Evolutionary conservation across 2,888 invertebrate species (phyloP).

Genomic region (Nebria brevicollis): DNA sequence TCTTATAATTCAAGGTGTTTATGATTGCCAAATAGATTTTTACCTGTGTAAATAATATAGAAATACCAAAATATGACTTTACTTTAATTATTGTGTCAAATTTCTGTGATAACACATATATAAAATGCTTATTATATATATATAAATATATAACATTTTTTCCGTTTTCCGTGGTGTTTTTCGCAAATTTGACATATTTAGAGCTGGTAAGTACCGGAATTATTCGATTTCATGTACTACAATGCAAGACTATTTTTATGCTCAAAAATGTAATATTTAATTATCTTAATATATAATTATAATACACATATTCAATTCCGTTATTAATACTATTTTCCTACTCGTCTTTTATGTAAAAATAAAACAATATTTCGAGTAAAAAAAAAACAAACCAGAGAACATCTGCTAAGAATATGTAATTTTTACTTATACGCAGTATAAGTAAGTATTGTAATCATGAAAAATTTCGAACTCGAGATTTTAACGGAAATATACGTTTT

Average conservation of each 20-base stretch:
- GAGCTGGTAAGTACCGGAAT: neutral
- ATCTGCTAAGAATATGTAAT: neutral
- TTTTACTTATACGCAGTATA: too few relatives aligned
- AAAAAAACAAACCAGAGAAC: neutral
- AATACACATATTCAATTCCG: neutral
- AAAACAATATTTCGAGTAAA: neutral
- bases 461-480: too few relatives aligned
- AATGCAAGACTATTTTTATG: slow-evolving; percentile 43
- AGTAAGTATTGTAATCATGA: too few relatives aligned
- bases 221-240: neutral
- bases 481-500: too few relatives aligned
- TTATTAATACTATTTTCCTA: neutral
- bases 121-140: slow-evolving; percentile 23
- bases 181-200: slow-evolving; percentile 42
- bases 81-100: slow-evolving; percentile 54
- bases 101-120: slow-evolving; percentile 55
- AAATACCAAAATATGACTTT: slow-evolving; percentile 27
- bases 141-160: slow-evolving; percentile 16
- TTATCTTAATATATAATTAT: slow-evolving; percentile 12
- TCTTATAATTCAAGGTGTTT: neutral
- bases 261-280: slow-evolving; percentile 41
- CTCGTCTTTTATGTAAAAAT: neutral
- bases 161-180: slow-evolving; percentile 27
- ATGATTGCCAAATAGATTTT: slow-evolving; percentile 27
- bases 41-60: neutral